These are phyloP conservation scores for Andrena chrysosceles DNA, from an alignment of 2,888 invertebrate genomes.

Conservation along the genomic window DNA sequence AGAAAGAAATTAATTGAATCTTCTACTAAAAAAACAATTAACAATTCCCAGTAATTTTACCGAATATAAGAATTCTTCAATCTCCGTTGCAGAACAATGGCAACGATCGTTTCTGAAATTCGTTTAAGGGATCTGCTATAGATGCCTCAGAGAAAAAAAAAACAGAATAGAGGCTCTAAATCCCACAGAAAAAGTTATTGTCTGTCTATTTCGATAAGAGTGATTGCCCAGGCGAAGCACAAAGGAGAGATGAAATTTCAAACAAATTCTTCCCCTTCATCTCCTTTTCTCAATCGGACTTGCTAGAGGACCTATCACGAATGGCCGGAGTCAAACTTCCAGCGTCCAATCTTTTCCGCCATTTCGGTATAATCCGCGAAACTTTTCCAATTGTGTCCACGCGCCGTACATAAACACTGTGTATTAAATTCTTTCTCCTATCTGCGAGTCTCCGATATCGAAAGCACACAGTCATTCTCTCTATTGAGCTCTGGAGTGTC, in stretches of 20 bases:
- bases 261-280: constrained; percentile 1
- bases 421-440: constrained; percentile 20
- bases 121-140: neutral
- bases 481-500: neutral
- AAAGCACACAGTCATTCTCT: neutral
- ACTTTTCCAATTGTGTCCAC: constrained; percentile 22
- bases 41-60: no score
- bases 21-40: no score
- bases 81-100: neutral
- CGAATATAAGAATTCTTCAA: neutral
- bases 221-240: neutral
- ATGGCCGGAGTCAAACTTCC: constrained; percentile 3
- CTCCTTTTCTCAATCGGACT: neutral
- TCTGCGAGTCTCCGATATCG: neutral
- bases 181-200: neutral
- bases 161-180: neutral
- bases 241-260: neutral
- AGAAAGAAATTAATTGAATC: no score
- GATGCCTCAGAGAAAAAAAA: neutral
- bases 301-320: constrained; percentile 8
- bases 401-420: constrained; percentile 1
- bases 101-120: neutral
- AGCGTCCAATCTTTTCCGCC: constrained; percentile 41
- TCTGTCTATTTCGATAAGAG: constrained; percentile 4
- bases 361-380: constrained; percentile 17